Conservation (phyloP, 2,797 vertebrate genomes). For the Fratercula arctica region DNA sequence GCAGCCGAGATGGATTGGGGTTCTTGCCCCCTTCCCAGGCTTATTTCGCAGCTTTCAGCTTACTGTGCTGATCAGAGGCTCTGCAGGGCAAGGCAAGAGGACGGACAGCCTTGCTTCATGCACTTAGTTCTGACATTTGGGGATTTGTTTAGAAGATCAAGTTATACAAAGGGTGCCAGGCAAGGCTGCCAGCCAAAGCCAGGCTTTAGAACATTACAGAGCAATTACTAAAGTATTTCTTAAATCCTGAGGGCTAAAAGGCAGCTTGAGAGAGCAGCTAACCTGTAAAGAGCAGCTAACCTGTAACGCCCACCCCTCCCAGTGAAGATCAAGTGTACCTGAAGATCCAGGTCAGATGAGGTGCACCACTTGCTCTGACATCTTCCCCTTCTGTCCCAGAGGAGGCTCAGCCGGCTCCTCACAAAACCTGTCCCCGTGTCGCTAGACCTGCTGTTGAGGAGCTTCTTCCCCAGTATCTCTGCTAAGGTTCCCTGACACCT, state of each 20-base stretch:
- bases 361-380: neutral
- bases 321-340: neutral
- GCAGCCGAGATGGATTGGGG: accelerated
- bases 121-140: neutral
- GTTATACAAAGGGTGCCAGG: neutral
- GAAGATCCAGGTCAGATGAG: neutral
- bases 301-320: neutral
- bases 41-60: neutral
- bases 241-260: conserved; percentile 3
- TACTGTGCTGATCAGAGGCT: accelerated
- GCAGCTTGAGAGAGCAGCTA: neutral
- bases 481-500: neutral
- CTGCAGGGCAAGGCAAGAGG: neutral
- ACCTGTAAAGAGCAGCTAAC: neutral
- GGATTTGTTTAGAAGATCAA: conserved; percentile 28
- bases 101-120: neutral
- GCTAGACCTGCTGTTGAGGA: neutral
- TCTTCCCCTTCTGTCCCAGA: neutral
- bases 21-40: neutral
- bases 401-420: neutral
- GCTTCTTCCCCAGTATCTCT: neutral
- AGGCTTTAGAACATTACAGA: conserved; percentile 1
- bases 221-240: conserved; percentile 32
- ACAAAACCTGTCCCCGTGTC: neutral
- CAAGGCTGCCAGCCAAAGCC: conserved; percentile 35